Evolutionary conservation across 1,140 invertebrate genomes (phyloP).

Genomic region (Microplitis mediator): DNA sequence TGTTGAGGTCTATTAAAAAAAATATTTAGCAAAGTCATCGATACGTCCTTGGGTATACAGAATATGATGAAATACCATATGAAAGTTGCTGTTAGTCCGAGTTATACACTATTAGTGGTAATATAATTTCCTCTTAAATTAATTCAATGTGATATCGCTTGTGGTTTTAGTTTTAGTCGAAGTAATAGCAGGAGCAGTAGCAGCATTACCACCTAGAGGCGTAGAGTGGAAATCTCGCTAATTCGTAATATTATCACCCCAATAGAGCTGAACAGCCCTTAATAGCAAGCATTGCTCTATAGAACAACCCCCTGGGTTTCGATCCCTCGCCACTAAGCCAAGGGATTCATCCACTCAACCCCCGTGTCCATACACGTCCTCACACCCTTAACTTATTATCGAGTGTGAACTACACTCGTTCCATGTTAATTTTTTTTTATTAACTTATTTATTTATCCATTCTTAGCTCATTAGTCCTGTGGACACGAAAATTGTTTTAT

Average conservation of each 20-base stretch:
- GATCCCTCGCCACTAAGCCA: slow-evolving; percentile 44
- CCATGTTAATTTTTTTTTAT: slow-evolving; percentile 19
- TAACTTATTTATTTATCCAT: neutral
- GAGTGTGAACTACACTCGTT: slow-evolving; percentile 32
- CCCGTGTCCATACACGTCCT: slow-evolving; percentile 24
- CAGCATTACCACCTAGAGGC: slow-evolving; percentile 20
- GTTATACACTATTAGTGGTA: no score
- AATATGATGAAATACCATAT: no score
- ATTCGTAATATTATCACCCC: slow-evolving; percentile 59
- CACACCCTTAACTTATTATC: slow-evolving; percentile 26
- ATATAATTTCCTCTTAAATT: slow-evolving; percentile 24
- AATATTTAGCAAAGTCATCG: no score
- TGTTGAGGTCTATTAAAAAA: neutral
- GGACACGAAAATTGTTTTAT: neutral
- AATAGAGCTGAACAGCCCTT: slow-evolving; percentile 50
- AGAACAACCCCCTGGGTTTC: slow-evolving; percentile 39
- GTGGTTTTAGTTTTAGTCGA: neutral
- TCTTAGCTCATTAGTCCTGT: neutral
- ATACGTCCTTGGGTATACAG: no score
- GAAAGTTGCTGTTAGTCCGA: no score
- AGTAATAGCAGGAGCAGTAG: neutral
- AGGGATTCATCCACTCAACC: slow-evolving; percentile 47
- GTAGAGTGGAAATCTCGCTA: slow-evolving; percentile 53
- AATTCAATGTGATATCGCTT: slow-evolving; percentile 40
- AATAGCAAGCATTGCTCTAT: slow-evolving; percentile 45